A percentile compares a stretch with the other conserved stretches of the same genome.
Conservation (phyloP, 2,113 vertebrate species). For the Pteruthius melanotis region DNA sequence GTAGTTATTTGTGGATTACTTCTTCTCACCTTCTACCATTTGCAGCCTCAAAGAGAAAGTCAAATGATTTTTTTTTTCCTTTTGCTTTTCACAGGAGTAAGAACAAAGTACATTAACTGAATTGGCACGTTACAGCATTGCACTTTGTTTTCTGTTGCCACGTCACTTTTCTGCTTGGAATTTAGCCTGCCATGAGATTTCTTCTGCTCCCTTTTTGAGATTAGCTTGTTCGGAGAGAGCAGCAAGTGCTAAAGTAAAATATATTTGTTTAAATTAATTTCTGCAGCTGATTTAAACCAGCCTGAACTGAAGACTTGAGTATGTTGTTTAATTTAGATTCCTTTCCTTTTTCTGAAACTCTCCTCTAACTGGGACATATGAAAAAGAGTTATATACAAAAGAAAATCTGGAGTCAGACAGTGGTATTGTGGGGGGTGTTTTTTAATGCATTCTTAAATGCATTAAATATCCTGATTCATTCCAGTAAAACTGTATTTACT, state of each 20-base stretch:
- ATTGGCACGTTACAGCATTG: neutral
- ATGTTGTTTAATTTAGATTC: neutral
- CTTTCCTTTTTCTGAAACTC: neutral
- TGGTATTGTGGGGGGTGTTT: neutral
- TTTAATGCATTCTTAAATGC: neutral
- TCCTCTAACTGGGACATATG: neutral
- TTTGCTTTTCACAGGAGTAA: neutral
- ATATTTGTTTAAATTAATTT: neutral
- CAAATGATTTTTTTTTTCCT: neutral
- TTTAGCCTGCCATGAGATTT: slow-evolving; percentile 15
- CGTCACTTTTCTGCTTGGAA: slow-evolving; percentile 25
- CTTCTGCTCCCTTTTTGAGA: neutral
- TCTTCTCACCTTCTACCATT: neutral
- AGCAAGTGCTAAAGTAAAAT: neutral
- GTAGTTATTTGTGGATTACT: neutral
- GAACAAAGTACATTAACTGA: slow-evolving; percentile 43
- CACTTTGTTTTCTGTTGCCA: slow-evolving; percentile 49
- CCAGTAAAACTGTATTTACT: neutral
- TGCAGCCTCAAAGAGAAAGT: neutral
- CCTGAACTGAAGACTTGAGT: neutral
- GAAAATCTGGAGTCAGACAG: neutral
- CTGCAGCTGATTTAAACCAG: neutral
- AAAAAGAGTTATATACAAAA: neutral
- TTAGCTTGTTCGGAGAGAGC: neutral
- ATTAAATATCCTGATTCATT: neutral